Conservation (phyloP, 2,797 vertebrate genomes). For the Sebastes baramenuke region DNA sequence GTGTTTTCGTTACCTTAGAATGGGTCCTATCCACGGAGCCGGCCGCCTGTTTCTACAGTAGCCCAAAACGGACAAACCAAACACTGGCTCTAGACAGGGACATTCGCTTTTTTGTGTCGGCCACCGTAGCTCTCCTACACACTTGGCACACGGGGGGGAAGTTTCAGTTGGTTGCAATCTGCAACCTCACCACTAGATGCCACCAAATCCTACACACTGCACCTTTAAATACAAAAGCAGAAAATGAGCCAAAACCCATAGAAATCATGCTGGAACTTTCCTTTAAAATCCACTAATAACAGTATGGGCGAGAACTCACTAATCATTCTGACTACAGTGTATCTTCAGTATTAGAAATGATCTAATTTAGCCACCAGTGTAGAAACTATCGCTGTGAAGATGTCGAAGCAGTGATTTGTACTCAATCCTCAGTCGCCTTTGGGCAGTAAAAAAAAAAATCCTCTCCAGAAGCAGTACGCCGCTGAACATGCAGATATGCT, state of each 20-base stretch:
- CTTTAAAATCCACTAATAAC: neutral
- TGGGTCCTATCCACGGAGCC: too few relatives aligned
- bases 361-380: slow-evolving; percentile 36
- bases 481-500: slow-evolving; percentile 68
- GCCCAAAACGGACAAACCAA: too few relatives aligned
- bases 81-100: too few relatives aligned
- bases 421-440: slow-evolving; percentile 18
- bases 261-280: slow-evolving; percentile 58
- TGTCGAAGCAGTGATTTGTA: slow-evolving; percentile 47
- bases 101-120: too few relatives aligned
- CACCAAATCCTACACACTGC: too few relatives aligned
- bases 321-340: slow-evolving; percentile 30
- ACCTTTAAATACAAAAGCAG: neutral
- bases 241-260: neutral
- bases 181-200: too few relatives aligned
- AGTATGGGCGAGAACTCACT: neutral
- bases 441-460: slow-evolving; percentile 1
- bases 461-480: slow-evolving; percentile 38
- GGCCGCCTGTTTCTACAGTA: too few relatives aligned
- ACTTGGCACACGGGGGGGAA: too few relatives aligned
- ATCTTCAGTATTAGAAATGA: neutral
- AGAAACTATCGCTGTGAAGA: slow-evolving; percentile 25
- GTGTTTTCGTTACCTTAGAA: too few relatives aligned
- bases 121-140: too few relatives aligned
- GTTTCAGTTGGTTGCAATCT: too few relatives aligned